Percentiles rank a stretch among this genome's conserved stretches.
phyloP scores from a whole-genome alignment of 2,113 vertebrate genomes.

The Coptodon bakossiorum region DNA sequence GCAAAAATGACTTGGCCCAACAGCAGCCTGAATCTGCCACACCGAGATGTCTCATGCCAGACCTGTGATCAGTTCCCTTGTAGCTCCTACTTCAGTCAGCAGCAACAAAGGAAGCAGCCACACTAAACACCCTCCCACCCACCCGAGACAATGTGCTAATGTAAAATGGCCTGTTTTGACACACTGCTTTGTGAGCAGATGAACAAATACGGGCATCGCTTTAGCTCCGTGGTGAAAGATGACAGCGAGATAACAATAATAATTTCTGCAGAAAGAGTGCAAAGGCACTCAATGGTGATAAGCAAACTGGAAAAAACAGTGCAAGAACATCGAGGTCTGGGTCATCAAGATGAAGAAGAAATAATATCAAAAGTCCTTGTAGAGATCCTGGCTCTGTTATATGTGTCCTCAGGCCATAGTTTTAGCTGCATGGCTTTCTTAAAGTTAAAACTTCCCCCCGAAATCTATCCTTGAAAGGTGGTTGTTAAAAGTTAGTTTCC shows the following conservation, averaged over 20 bases:
- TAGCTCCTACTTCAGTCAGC: not conserved
- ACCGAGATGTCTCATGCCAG: not conserved
- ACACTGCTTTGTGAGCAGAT: not conserved
- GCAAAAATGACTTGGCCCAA: not conserved
- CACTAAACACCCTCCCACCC: not conserved
- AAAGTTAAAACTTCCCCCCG: not conserved
- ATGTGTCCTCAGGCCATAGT: not conserved
- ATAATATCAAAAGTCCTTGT: not conserved
- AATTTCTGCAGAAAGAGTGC: not conserved
- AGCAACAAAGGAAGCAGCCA: not conserved
- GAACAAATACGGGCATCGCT: not conserved
- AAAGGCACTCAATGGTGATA: not conserved
- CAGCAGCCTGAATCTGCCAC: not conserved
- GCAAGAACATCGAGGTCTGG: not conserved
- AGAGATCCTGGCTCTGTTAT: not conserved
- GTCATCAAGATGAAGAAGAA: not conserved
- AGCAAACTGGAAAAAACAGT: not conserved
- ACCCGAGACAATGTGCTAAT: not conserved
- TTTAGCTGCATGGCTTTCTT: not conserved
- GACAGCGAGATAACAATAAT: conserved; percentile 13
- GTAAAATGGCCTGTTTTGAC: not conserved
- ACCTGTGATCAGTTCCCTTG: not conserved
- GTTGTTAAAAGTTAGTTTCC: not conserved
- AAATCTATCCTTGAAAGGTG: not conserved
- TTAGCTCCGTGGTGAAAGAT: not conserved